Evolutionary conservation across 2,113 vertebrate species (phyloP).

Genomic region (Craseonycteris thonglongyai): DNA sequence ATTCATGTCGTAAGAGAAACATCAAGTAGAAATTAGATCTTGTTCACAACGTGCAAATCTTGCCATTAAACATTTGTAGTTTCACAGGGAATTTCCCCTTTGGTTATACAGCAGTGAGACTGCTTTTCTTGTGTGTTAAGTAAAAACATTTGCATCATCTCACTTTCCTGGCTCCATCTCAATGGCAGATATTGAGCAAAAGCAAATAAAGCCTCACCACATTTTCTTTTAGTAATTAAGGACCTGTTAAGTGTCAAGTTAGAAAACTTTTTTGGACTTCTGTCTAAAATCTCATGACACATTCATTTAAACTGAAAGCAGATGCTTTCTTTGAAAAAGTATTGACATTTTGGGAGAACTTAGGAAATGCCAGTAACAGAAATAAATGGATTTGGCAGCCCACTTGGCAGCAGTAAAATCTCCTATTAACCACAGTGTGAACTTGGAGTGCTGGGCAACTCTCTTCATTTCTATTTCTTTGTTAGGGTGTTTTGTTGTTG

Average conservation of each 20-base stretch:
- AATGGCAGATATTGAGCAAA: conserved; percentile 66
- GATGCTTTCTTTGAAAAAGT: conserved; percentile 71
- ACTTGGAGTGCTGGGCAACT: conserved; percentile 23
- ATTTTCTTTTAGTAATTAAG: conserved; percentile 73
- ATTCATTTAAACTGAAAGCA: conserved; percentile 73
- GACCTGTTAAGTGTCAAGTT: conserved; percentile 69
- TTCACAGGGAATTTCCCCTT: conserved; percentile 61
- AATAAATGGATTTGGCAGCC: conserved; percentile 74
- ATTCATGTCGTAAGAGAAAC: conserved; percentile 44
- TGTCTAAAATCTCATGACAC: conserved; percentile 63
- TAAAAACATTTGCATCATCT: conserved; percentile 65
- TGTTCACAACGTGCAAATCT: conserved; percentile 68
- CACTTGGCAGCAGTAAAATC: conserved; percentile 58
- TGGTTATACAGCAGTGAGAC: conserved; percentile 50
- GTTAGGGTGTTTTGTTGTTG: neutral
- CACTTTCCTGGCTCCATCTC: conserved; percentile 61
- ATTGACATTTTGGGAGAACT: conserved; percentile 63
- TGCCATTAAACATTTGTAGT: conserved; percentile 57
- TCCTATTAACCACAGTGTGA: conserved; percentile 66
- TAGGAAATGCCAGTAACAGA: conserved; percentile 71
- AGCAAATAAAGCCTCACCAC: conserved; percentile 66
- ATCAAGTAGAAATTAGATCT: conserved; percentile 64
- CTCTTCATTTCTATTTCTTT: conserved; percentile 55
- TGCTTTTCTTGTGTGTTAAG: conserved; percentile 61
- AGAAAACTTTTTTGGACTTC: conserved; percentile 69